A percentile compares a stretch with the other conserved stretches of the same genome.
Evolutionary conservation across 2,113 vertebrate genomes (phyloP).

Genomic region (Hepsetus odoe): DNA sequence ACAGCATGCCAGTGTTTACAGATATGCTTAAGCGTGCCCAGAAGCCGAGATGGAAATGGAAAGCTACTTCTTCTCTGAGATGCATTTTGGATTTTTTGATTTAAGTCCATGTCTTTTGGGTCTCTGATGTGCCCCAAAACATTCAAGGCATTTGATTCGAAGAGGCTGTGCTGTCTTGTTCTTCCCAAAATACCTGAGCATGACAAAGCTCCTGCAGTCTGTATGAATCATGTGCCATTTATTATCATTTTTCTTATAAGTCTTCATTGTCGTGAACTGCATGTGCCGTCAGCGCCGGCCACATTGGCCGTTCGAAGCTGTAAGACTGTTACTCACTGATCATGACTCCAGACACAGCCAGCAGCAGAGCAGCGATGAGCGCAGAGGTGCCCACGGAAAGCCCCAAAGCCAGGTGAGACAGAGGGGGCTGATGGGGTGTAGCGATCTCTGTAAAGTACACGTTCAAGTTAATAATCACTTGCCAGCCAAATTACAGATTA

Average conservation of each 20-base stretch:
- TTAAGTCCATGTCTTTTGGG: background rate
- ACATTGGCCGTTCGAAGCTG: background rate
- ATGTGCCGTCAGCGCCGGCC: background rate
- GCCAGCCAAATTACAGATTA: too few species aligned
- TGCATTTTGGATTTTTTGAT: background rate
- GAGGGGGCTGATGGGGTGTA: conserved; percentile 63
- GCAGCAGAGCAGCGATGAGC: conserved; percentile 90
- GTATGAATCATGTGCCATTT: background rate
- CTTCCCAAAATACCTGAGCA: background rate
- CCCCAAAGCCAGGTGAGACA: conserved; percentile 87
- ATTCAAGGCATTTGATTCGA: background rate
- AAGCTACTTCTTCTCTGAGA: background rate
- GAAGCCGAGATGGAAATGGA: too few species aligned
- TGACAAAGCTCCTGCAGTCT: background rate
- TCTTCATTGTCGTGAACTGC: background rate
- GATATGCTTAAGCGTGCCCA: background rate
- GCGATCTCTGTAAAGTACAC: conserved; percentile 61
- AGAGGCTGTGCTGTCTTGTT: background rate
- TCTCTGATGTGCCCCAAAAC: background rate
- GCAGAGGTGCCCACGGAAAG: conserved; percentile 94
- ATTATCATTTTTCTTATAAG: background rate
- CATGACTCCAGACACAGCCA: conserved; percentile 96
- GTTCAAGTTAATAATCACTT: too few species aligned
- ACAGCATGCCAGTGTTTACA: background rate
- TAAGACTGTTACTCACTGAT: conserved; percentile 84